Conservation (phyloP, 2,888 invertebrate genomes). For the Stratiomys singularior region DNA sequence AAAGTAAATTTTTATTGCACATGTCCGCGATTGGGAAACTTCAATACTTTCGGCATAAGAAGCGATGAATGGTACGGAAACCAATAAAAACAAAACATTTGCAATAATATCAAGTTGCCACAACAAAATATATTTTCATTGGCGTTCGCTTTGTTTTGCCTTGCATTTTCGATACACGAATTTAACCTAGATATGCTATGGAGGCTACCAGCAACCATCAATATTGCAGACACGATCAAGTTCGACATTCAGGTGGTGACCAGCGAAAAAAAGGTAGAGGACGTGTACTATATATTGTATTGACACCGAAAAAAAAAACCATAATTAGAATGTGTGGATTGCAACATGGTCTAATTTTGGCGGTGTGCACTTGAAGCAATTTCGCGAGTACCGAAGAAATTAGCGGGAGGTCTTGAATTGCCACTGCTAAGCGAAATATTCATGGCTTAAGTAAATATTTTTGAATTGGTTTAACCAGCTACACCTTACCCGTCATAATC, state of each 20-base stretch:
- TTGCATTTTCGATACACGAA: conserved; percentile 8
- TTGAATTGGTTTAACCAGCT: too few relatives aligned
- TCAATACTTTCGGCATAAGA: too few relatives aligned
- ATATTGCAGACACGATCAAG: too few relatives aligned
- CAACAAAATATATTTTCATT: background rate
- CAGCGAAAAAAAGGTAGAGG: too few relatives aligned
- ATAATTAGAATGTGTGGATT: conserved; percentile 5
- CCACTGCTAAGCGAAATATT: too few relatives aligned
- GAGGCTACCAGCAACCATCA: too few relatives aligned
- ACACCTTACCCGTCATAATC: too few relatives aligned
- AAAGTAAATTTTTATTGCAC: too few relatives aligned
- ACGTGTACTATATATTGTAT: background rate
- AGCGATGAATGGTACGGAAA: background rate
- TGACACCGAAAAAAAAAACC: conserved; percentile 7
- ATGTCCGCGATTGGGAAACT: too few relatives aligned
- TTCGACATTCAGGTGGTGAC: too few relatives aligned
- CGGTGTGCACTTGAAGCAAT: conserved; percentile 21
- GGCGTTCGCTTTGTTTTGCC: background rate
- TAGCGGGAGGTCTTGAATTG: background rate
- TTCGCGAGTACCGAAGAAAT: background rate
- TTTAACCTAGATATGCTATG: conserved; percentile 2
- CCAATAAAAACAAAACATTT: conserved; percentile 2
- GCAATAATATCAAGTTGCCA: background rate
- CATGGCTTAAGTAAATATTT: too few relatives aligned
- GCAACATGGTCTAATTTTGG: conserved; percentile 23